phyloP scores from a whole-genome alignment of 2,113 vertebrate species.

The Calidris pygmaea region DNA sequence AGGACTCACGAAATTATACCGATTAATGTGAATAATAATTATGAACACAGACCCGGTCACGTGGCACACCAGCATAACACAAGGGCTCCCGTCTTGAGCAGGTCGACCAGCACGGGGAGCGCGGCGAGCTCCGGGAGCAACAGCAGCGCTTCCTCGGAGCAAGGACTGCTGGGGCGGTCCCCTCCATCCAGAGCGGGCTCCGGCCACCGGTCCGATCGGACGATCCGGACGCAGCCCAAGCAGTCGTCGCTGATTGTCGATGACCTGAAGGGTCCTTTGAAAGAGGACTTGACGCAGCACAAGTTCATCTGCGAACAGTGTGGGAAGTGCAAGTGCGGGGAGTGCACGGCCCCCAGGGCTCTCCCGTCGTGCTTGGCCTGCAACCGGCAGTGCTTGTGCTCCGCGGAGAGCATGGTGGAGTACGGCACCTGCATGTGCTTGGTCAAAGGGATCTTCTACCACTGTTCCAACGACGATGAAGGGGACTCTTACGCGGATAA shows the following conservation, averaged over 20 bases:
- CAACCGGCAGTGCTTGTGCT: conserved; percentile 92
- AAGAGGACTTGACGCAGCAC: conserved; percentile 84
- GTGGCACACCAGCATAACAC: conserved; percentile 57
- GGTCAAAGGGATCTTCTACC: conserved; percentile 96
- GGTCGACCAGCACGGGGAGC: conserved; percentile 93
- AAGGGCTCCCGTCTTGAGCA: conserved; percentile 84
- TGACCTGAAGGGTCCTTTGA: conserved; percentile 84
- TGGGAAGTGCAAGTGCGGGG: conserved; percentile 93
- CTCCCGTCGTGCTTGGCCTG: conserved; percentile 93
- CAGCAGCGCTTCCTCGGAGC: conserved; percentile 92
- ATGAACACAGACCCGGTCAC: conserved; percentile 79
- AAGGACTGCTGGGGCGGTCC: conserved; percentile 85
- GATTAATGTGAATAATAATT: conserved; percentile 92
- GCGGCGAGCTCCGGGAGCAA: conserved; percentile 92
- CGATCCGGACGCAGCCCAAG: conserved; percentile 90
- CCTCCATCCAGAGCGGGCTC: conserved; percentile 75
- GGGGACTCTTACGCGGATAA: conserved; percentile 94
- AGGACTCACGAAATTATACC: conserved; percentile 94
- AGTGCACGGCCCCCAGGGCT: conserved; percentile 90
- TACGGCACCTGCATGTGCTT: conserved; percentile 97
- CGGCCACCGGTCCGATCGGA: conserved; percentile 75
- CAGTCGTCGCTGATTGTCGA: conserved; percentile 77
- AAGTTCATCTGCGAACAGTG: conserved; percentile 94
- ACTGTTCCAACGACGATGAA: conserved; percentile 95
- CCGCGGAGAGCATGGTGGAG: conserved; percentile 92